Conservation (phyloP, 2,888 invertebrate genomes). For the Nysson spinosus region DNA sequence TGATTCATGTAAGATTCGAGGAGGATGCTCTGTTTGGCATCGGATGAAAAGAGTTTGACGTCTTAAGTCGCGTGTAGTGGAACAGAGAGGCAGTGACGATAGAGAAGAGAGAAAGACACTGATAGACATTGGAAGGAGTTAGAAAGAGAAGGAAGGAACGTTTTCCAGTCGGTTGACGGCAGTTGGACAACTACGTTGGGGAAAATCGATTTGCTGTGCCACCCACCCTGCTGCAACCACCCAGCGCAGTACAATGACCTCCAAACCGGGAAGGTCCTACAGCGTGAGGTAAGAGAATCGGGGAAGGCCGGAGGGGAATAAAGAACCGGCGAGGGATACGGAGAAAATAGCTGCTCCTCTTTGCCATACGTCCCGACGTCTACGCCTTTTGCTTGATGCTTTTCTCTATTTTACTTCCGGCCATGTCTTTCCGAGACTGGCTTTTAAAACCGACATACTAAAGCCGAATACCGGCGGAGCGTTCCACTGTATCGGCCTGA, state of each 20-base stretch:
- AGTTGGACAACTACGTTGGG: conserved; percentile 37
- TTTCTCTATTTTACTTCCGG: conserved; percentile 57
- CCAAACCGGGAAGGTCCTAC: conserved; percentile 71
- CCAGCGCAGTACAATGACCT: conserved; percentile 70
- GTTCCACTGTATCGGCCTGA: conserved; percentile 8
- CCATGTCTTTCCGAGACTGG: conserved; percentile 40
- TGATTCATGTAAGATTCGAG: conserved; percentile 53
- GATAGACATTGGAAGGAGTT: not conserved
- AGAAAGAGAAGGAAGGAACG: conserved; percentile 2
- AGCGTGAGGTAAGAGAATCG: conserved; percentile 65
- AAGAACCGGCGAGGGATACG: conserved; percentile 19
- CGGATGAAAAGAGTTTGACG: conserved; percentile 33
- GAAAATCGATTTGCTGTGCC: conserved; percentile 64
- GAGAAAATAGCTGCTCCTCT: conserved; percentile 52
- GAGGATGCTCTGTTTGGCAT: conserved; percentile 56
- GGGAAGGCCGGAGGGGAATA: conserved; percentile 6
- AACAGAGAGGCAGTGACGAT: conserved; percentile 3
- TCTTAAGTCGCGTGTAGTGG: conserved; percentile 44
- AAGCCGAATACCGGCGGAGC: conserved; percentile 32
- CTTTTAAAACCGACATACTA: conserved; percentile 44
- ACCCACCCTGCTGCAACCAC: conserved; percentile 59
- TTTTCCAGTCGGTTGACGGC: conserved; percentile 34
- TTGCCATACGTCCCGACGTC: conserved; percentile 41
- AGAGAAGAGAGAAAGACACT: not conserved
- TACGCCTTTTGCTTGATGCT: conserved; percentile 41